Base-by-base conservation (phyloP, 1,140 invertebrate species). In the Trachelipus rathkii region DNA sequence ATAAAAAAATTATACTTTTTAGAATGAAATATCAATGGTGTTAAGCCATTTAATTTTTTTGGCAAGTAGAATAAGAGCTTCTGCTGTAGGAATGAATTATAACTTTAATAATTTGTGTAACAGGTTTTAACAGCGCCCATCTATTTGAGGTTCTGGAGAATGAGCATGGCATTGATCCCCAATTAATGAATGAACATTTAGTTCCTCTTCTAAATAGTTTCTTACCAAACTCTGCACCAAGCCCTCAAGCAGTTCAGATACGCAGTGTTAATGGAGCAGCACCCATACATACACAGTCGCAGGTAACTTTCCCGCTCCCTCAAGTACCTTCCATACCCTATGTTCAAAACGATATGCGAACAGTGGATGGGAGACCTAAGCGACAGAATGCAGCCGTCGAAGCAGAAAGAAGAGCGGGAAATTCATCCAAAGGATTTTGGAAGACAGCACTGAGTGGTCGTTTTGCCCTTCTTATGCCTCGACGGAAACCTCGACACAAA, bases 201-300 rank as follows among this genome's bases (percentile, higher is more conserved):
- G 75, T 79, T 72, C 78, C 78, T 23, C 60, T 79, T n/a, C 23
- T 79, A 23, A 79, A 79, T 74, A 74, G 78, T 9, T 74, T 76
- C 50, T 24, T 33, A 11, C 50, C 50, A 2, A 60, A 60, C 50
- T 13, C 19, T 0, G 11, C 50, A 15, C 50, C 50, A 13, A 13
- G 19, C 4, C 50, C 50, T 60, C 50, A 60, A 19, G 50, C 50
- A 3, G 19, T 60, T 13, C 33, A 33, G 33, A 33, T 33, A 78
- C 45, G 73, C 77, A 44, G 70, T 71, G 15, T 44, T 33, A 44
- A 74, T 76, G 6, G 19, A 75, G 44, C 53, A 73, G 53, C 77
- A 78, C 45, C 60, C 73, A 44, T 53, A 74, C 8, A 1, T 1
- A 21, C 53, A 1, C 19, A 15, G 4, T 60, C 53, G n/a, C 74